Evolutionary conservation across 2,113 vertebrate genomes (phyloP), one percentile per base, ranked within the genome.

Genomic region (Limanda limanda): DNA sequence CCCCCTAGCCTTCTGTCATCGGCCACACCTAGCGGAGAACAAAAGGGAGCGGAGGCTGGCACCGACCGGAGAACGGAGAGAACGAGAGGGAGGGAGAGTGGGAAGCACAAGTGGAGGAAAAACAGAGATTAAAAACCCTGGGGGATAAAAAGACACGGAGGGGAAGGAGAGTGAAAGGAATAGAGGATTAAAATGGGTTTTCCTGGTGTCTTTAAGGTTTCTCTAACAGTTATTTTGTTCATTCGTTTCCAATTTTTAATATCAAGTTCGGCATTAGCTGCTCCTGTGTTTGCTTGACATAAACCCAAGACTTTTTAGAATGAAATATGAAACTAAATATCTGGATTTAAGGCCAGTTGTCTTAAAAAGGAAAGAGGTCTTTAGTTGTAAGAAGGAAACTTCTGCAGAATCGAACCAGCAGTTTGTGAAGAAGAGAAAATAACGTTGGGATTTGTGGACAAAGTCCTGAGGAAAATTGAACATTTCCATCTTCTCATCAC

Each of bases 11-110:
- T 68, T 79, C 86, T 85, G 81, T 86, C 68, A 66, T 74, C 31
- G 21, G 79, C 88, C 90, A 90, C 90, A 86, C 89, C 89, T 82
- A 67, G 63, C 13, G 63, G 75, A 80, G 86, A 91, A 91, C 85
- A 91, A 90, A 40, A 92, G 85, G 71, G 66, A 86, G 76, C 42
- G 14, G 87, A 84, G 81, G 79, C 86, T 88, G 87, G 81, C 82
- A 85, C 85, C 61, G 74, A 45, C 59, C 74, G 82, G 60, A 82
- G 65, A 12, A 40, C 45, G 76, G 61, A 74, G 63, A 62, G 35
- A 62, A 2, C 1, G 59, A 76, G 71, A 69, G 67, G 74, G 66
- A 57, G 61, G 59, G 68, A 64, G 74, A 69, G 78, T 52, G 70
- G 68, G 72, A 79, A 66, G 60, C 47, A 63, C 56, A 71, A 76